A percentile compares a stretch with the other conserved stretches of the same genome.
phyloP scores from a whole-genome alignment of 2,888 invertebrate genomes.

The Andrena minutula region DNA sequence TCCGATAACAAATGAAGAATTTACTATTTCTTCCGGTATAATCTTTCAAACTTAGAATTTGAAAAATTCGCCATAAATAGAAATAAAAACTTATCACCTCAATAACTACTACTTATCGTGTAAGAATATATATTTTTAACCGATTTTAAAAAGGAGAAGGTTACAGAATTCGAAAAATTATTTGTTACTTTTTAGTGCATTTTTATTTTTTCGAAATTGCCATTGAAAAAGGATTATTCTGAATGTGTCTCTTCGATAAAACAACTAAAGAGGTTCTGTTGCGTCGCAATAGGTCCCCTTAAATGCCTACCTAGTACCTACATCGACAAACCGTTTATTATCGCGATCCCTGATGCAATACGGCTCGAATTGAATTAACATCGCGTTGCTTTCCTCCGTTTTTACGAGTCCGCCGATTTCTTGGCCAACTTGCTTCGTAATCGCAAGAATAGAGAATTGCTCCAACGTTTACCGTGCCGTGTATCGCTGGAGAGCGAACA shows the following conservation, averaged over 20 bases:
- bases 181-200: no score
- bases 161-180: no score
- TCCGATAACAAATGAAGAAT: no score
- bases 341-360: not conserved
- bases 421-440: constrained; percentile 46
- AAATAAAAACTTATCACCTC: no score
- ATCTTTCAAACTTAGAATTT: no score
- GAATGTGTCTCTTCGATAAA: not conserved
- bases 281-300: not conserved
- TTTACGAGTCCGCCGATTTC: constrained; percentile 43
- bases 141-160: no score
- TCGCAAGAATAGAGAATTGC: constrained; percentile 48
- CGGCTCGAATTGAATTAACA: constrained; percentile 22
- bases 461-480: constrained; percentile 14
- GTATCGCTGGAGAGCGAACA: constrained; percentile 60
- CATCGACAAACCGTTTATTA: not conserved
- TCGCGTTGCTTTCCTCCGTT: constrained; percentile 28
- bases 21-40: no score
- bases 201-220: no score
- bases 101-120: no score
- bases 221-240: no score
- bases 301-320: not conserved
- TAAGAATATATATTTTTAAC: no score
- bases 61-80: no score
- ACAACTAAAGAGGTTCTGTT: not conserved